Conservation (phyloP, 2,113 vertebrate species). For the Gobio gobio region DNA sequence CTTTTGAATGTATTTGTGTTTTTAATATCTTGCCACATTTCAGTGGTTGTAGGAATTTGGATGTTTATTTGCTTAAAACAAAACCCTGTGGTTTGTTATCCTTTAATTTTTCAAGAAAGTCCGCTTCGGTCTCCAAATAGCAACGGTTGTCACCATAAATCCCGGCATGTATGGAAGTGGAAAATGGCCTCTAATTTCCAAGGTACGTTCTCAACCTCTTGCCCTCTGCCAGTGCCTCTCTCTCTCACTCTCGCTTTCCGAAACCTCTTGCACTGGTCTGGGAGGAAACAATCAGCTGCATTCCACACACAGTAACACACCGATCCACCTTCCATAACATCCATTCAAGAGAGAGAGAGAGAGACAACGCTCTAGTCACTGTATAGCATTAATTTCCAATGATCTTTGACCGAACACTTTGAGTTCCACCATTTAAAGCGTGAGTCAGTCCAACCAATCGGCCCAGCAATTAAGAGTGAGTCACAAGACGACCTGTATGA, state of each 20-base stretch:
- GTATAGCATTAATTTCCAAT: neutral
- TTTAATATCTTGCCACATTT: slow-evolving; percentile 71
- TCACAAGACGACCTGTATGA: neutral
- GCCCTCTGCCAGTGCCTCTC: slow-evolving; percentile 31
- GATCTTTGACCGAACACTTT: neutral
- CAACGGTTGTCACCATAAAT: slow-evolving; percentile 77
- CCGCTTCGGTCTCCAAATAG: slow-evolving; percentile 67
- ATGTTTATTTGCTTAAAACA: slow-evolving; percentile 74
- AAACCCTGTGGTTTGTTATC: slow-evolving; percentile 73
- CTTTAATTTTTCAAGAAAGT: slow-evolving; percentile 68
- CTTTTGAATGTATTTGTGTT: slow-evolving; percentile 70
- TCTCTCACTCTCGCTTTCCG: slow-evolving; percentile 15
- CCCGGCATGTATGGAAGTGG: slow-evolving; percentile 65
- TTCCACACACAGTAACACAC: slow-evolving; percentile 38
- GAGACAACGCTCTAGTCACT: neutral
- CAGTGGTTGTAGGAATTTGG: slow-evolving; percentile 67
- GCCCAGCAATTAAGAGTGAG: slow-evolving; percentile 7
- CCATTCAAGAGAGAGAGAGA: neutral
- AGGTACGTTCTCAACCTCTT: slow-evolving; percentile 58
- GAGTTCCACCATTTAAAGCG: slow-evolving; percentile 13
- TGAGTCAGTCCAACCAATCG: neutral
- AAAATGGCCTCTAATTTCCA: slow-evolving; percentile 66
- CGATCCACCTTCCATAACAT: neutral
- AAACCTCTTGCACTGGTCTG: slow-evolving; percentile 29
- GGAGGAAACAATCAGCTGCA: slow-evolving; percentile 39